Evolutionary conservation across 2,797 vertebrate genomes (phyloP).

Genomic region (Takifugu ocellatus): DNA sequence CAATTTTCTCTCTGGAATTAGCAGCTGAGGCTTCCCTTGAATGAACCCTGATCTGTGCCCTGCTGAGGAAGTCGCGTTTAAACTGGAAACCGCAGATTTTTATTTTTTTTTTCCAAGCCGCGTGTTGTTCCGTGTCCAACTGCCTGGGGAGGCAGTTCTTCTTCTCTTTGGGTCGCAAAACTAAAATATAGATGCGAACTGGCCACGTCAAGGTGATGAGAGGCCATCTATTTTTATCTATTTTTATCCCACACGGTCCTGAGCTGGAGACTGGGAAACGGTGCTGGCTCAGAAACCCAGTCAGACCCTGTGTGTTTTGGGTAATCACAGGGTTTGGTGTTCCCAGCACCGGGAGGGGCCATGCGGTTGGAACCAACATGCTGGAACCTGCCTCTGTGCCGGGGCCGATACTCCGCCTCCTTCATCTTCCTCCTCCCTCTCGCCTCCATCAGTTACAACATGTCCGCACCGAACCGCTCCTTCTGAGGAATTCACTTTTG

Average conservation of each 20-base stretch:
- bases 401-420: constrained; percentile 54
- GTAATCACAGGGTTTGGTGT: constrained; percentile 81
- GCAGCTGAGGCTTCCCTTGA: constrained; percentile 38
- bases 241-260: constrained; percentile 28
- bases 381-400: constrained; percentile 66
- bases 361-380: constrained; percentile 78
- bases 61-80: constrained; percentile 56
- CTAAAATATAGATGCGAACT: background rate
- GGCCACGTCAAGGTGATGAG: background rate
- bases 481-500: constrained; percentile 64
- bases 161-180: background rate
- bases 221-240: constrained; percentile 10
- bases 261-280: constrained; percentile 46
- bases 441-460: constrained; percentile 67
- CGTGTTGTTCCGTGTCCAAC: constrained; percentile 34
- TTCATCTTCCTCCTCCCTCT: constrained; percentile 34
- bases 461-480: constrained; percentile 65
- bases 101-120: constrained; percentile 44
- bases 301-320: constrained; percentile 68
- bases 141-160: constrained; percentile 9
- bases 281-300: constrained; percentile 51
- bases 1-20: constrained; percentile 23
- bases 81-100: constrained; percentile 45
- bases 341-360: constrained; percentile 73
- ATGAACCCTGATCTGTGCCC: constrained; percentile 16